Evolutionary conservation across 1,140 invertebrate species (phyloP).

Genomic region (Nilaparvata lugens): DNA sequence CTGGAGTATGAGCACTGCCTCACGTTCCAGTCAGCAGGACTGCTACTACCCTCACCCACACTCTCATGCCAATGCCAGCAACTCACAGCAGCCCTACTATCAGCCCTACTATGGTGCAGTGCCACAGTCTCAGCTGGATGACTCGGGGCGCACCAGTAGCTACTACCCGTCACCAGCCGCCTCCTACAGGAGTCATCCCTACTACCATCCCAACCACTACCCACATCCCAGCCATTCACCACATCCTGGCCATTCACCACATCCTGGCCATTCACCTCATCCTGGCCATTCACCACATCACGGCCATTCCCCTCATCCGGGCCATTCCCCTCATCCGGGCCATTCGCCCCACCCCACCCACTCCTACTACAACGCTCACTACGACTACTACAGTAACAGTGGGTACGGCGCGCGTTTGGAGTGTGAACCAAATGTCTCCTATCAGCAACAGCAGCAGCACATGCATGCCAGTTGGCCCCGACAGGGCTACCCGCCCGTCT

Average conservation of each 20-base stretch:
- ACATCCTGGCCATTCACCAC: slow-evolving; percentile 3
- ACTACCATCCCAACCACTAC: slow-evolving; percentile 11
- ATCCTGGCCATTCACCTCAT: slow-evolving; percentile 8
- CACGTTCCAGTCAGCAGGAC: slow-evolving; percentile 8
- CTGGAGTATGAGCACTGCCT: background rate
- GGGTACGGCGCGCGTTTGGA: background rate
- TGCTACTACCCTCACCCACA: slow-evolving; percentile 7
- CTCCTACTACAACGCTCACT: slow-evolving; percentile 4
- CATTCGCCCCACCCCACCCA: slow-evolving; percentile 4
- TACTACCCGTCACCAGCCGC: too few relatives aligned
- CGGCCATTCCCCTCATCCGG: slow-evolving; percentile 8
- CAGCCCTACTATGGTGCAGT: too few relatives aligned
- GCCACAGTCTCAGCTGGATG: too few relatives aligned
- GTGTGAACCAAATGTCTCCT: slow-evolving; percentile 5
- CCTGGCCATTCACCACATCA: slow-evolving; percentile 4
- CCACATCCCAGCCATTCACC: slow-evolving; percentile 12
- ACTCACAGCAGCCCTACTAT: too few relatives aligned
- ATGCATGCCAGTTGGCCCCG: slow-evolving; percentile 6
- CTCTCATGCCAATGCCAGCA: background rate
- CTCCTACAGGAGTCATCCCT: slow-evolving; percentile 5
- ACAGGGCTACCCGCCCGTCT: slow-evolving; percentile 19
- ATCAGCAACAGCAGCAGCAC: slow-evolving; percentile 2
- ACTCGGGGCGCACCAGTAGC: too few relatives aligned
- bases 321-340: slow-evolving; percentile 7
- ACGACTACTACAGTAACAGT: slow-evolving; percentile 11